These are phyloP conservation scores for Panonychus citri DNA, from an alignment of 1,140 invertebrate genomes.

Conservation along the genomic window DNA sequence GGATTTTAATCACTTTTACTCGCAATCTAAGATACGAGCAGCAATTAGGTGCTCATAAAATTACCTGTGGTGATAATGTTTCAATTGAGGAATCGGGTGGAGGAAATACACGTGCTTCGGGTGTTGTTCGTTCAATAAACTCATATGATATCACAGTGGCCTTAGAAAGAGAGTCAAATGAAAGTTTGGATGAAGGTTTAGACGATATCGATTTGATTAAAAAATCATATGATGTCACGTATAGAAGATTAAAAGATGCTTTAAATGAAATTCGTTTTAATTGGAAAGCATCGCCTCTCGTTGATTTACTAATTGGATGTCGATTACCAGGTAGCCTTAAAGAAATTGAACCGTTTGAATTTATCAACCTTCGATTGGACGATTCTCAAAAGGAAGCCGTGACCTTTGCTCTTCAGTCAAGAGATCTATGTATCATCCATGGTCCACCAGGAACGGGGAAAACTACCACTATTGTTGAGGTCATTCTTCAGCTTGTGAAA, in stretches of 20 bases:
- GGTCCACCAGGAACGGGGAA: slow-evolving; percentile 39
- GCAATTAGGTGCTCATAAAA: slow-evolving; percentile 23
- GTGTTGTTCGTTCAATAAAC: slow-evolving; percentile 14
- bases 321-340: not conserved
- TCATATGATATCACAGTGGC: slow-evolving; percentile 18
- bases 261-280: slow-evolving; percentile 17
- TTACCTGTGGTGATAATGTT: slow-evolving; percentile 29
- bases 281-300: not conserved
- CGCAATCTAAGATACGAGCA: slow-evolving; percentile 16
- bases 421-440: slow-evolving; percentile 23
- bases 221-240: slow-evolving; percentile 29
- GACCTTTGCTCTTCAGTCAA: slow-evolving; percentile 29
- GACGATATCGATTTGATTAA: slow-evolving; percentile 23
- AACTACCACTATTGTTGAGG: slow-evolving; percentile 37
- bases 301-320: not conserved
- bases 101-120: slow-evolving; percentile 23
- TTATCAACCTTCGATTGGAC: slow-evolving; percentile 22
- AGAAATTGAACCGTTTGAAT: not conserved
- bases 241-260: slow-evolving; percentile 26
- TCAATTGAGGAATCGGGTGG: too few relatives aligned
- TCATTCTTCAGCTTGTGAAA: slow-evolving; percentile 29
- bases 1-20: slow-evolving; percentile 23
- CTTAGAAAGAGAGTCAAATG: slow-evolving; percentile 25
- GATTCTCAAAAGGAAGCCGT: slow-evolving; percentile 32
- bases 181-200: slow-evolving; percentile 21